A percentile compares a stretch with the other conserved stretches of the same genome.
Evolutionary conservation across 2,888 invertebrate genomes (phyloP).

Genomic region (Drosophila seclusa): DNA sequence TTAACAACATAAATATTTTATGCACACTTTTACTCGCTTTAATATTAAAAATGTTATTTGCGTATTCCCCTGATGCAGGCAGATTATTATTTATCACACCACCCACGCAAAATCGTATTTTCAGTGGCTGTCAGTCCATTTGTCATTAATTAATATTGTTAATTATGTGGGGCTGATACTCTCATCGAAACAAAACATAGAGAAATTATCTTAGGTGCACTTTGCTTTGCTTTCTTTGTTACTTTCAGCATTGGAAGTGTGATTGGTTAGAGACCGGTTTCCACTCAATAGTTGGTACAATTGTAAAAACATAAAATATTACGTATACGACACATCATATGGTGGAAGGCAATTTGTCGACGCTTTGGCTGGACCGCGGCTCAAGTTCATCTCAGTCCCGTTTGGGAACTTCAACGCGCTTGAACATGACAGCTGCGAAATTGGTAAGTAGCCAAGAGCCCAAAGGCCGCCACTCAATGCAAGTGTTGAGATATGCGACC

Average conservation of each 20-base stretch:
- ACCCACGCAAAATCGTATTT: conserved; percentile 13
- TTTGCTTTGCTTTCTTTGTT: conserved; percentile 10
- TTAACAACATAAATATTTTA: neutral
- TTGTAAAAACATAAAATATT: conserved; percentile 12
- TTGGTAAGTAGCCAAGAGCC: conserved; percentile 68
- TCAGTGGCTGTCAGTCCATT: conserved; percentile 18
- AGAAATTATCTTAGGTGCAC: conserved; percentile 11
- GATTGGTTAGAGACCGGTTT: conserved; percentile 49
- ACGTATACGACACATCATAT: conserved; percentile 24
- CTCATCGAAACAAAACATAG: conserved; percentile 19
- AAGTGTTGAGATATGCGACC: neutral
- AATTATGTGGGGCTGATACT: conserved; percentile 26
- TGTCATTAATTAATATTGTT: conserved; percentile 31
- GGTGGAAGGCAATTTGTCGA: conserved; percentile 30
- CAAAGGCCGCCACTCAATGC: no score
- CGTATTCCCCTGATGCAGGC: neutral
- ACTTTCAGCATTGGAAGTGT: conserved; percentile 15
- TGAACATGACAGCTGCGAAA: conserved; percentile 78
- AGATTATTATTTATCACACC: conserved; percentile 15
- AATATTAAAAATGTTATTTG: neutral
- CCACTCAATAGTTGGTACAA: conserved; percentile 34
- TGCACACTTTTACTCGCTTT: neutral
- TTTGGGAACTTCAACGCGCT: conserved; percentile 74
- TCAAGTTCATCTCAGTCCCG: conserved; percentile 71
- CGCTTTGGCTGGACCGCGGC: conserved; percentile 54